Percentiles rank a stretch among this genome's conserved stretches.
Conservation (phyloP, 2,888 invertebrate species). For the Zelleria hepariella region DNA sequence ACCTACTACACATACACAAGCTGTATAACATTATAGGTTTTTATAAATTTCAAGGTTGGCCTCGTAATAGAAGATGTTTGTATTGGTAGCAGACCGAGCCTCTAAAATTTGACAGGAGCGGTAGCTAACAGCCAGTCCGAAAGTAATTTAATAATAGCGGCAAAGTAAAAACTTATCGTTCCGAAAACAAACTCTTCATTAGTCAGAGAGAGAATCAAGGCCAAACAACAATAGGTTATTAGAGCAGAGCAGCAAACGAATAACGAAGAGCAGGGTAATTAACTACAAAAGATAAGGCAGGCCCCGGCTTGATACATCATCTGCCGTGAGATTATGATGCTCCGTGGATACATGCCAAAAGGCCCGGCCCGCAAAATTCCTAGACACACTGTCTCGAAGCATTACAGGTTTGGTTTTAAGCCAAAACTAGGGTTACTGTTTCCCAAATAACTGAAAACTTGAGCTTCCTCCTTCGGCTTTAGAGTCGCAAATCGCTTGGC, state of each 20-base stretch:
- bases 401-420: neutral
- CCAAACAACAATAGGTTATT: neutral
- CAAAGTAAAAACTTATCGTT: neutral
- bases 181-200: neutral
- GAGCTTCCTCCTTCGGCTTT: neutral
- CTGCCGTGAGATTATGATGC: neutral
- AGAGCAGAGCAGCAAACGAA: neutral
- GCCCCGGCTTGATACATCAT: neutral
- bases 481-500: neutral
- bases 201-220: neutral
- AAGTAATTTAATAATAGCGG: neutral
- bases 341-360: constrained; percentile 38
- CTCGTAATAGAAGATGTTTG: too few relatives aligned
- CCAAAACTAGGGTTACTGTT: constrained; percentile 1
- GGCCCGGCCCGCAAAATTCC: constrained; percentile 22
- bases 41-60: too few relatives aligned
- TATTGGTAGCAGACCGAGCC: too few relatives aligned
- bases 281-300: neutral
- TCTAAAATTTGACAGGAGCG: too few relatives aligned
- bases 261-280: neutral
- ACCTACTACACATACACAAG: too few relatives aligned
- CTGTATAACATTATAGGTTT: too few relatives aligned
- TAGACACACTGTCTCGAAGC: constrained; percentile 36
- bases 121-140: too few relatives aligned
- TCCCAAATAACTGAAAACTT: neutral